Conservation (phyloP, 2,113 vertebrate genomes). For the Leucoraja erinaceus region DNA sequence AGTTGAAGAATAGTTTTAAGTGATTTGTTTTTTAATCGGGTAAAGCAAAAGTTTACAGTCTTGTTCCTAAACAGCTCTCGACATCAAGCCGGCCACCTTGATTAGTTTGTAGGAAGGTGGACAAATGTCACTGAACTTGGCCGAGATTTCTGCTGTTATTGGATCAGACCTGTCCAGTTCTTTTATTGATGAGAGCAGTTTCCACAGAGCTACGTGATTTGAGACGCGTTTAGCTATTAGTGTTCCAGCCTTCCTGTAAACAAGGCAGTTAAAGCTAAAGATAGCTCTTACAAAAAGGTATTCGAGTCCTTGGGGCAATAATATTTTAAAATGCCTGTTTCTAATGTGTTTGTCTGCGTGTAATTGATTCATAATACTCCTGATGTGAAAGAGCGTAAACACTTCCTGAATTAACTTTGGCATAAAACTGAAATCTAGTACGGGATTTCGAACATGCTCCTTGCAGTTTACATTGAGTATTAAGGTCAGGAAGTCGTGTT, state of each 20-base stretch:
- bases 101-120: neutral
- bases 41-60: neutral
- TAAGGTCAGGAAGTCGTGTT: too few species aligned
- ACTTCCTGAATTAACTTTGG: too few species aligned
- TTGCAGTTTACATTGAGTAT: neutral
- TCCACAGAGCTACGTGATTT: constrained; percentile 13
- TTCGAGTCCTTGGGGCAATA: neutral
- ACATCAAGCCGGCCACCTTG: neutral
- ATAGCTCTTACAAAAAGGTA: neutral
- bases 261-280: constrained; percentile 3
- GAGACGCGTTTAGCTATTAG: neutral
- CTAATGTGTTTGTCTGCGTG: neutral
- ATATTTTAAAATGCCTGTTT: neutral
- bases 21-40: neutral
- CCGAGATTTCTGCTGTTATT: neutral
- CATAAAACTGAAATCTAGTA: neutral
- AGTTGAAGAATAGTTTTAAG: neutral
- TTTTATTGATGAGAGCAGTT: constrained; percentile 33
- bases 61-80: neutral
- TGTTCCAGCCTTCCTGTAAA: constrained; percentile 24
- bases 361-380: neutral
- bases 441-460: neutral
- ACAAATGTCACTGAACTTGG: constrained; percentile 3
- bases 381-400: neutral
- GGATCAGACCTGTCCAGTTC: neutral